These are phyloP conservation scores for Lordiphosa collinella DNA, from an alignment of 1,140 invertebrate species.

Conservation along the genomic window DNA sequence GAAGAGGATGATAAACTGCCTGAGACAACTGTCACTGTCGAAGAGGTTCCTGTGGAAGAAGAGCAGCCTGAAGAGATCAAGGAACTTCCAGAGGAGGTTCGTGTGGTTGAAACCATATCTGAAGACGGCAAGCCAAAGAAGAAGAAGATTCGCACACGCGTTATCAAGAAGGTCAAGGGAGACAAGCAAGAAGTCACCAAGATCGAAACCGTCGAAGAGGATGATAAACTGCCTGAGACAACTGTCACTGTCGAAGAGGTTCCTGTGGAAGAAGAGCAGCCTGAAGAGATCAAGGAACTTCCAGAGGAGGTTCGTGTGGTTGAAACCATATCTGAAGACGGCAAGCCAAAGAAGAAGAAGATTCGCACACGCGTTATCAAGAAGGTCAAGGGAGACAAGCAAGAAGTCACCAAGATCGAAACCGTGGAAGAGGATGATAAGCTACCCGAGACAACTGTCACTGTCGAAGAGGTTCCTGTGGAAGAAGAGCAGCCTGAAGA, in stretches of 20 bases:
- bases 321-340: not conserved
- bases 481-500: not conserved
- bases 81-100: too few relatives aligned
- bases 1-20: too few relatives aligned
- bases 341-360: not conserved
- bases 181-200: conserved; percentile 4
- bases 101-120: too few relatives aligned
- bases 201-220: not conserved
- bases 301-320: not conserved
- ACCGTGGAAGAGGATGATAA: not conserved
- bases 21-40: too few relatives aligned
- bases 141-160: not conserved
- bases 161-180: conserved; percentile 1
- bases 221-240: not conserved
- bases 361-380: conserved; percentile 1
- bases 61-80: too few relatives aligned
- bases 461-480: not conserved
- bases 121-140: too few relatives aligned
- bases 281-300: not conserved
- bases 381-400: not conserved
- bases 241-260: not conserved
- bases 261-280: not conserved
- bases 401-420: conserved; percentile 2
- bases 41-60: too few relatives aligned
- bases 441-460: not conserved